A percentile compares a stretch with the other conserved stretches of the same genome.
Evolutionary conservation across 2,797 vertebrate species (phyloP).

Genomic region (Oreochromis mossambicus): DNA sequence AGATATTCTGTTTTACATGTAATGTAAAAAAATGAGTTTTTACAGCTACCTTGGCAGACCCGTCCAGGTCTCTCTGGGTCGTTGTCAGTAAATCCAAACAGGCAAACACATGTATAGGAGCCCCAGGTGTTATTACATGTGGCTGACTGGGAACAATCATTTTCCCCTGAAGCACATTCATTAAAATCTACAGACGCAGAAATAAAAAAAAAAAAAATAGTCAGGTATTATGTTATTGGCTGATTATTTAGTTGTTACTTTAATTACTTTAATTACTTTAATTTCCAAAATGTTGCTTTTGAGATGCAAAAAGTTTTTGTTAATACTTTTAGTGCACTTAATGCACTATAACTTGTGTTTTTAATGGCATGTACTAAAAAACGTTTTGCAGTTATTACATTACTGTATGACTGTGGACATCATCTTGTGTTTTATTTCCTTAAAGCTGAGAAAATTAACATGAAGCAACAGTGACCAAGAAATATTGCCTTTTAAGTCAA

Average conservation of each 20-base stretch:
- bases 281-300: neutral
- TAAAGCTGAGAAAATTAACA: neutral
- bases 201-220: neutral
- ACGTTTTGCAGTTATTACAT: neutral
- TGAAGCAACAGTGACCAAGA: neutral
- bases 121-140: conserved; percentile 76
- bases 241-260: neutral
- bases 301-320: neutral
- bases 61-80: conserved; percentile 71
- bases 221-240: neutral
- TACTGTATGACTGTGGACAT: neutral
- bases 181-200: conserved; percentile 71
- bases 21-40: neutral
- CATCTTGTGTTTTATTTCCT: neutral
- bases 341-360: neutral
- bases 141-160: conserved; percentile 77
- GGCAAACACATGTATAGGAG: conserved; percentile 80
- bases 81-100: conserved; percentile 53
- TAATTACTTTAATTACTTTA: neutral
- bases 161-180: conserved; percentile 72
- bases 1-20: neutral
- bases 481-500: neutral
- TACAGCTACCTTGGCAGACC: conserved; percentile 76
- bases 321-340: neutral
- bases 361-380: neutral